These are phyloP conservation scores for Scomber scombrus DNA, from an alignment of 2,113 vertebrate species.

Conservation along the genomic window DNA sequence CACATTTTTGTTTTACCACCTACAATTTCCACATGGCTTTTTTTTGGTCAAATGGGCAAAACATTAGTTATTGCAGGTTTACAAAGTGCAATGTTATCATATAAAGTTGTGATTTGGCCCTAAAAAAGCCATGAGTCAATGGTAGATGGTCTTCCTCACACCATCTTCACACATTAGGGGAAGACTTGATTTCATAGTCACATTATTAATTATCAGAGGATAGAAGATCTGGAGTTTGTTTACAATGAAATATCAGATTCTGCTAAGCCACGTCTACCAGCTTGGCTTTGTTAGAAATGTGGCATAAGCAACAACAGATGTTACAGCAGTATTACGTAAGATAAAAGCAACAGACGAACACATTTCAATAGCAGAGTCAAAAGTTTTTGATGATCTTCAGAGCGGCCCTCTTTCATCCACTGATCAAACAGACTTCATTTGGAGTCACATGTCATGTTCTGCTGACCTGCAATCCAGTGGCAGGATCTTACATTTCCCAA, in stretches of 20 bases:
- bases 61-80: too few species aligned
- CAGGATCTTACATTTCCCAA: too few species aligned
- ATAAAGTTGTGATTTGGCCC: too few species aligned
- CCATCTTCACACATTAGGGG: too few species aligned
- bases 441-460: not conserved
- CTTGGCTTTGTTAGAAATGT: conserved; percentile 25
- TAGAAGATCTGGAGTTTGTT: conserved; percentile 7
- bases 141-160: not conserved
- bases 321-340: conserved; percentile 15
- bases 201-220: not conserved
- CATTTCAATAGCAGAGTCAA: not conserved
- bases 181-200: not conserved
- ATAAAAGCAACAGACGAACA: conserved; percentile 13
- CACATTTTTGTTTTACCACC: too few species aligned
- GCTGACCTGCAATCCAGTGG: not conserved
- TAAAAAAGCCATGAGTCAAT: too few species aligned
- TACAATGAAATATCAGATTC: conserved; percentile 6
- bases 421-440: not conserved
- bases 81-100: too few species aligned
- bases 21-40: too few species aligned
- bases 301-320: conserved; percentile 41
- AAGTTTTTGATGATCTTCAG: not conserved
- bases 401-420: not conserved
- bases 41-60: too few species aligned
- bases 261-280: not conserved